Evolutionary conservation across 92 coral and sea anemone species (phyloP).

Genomic region (Paramuricea clavata): DNA sequence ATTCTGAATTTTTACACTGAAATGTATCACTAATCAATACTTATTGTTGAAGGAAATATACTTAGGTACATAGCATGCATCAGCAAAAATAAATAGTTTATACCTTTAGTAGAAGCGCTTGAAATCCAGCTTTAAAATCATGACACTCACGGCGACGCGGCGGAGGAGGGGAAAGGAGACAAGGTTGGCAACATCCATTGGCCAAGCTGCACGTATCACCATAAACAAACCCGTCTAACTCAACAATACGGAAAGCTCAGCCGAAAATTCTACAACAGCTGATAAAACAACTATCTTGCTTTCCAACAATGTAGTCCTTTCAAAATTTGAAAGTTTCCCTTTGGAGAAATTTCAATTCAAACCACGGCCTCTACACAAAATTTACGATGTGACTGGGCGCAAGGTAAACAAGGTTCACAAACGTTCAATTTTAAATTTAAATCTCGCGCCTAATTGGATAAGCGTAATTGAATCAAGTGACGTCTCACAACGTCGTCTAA

Average conservation of each 20-base stretch:
- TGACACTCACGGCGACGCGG: neutral
- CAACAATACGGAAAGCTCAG: neutral
- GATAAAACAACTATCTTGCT: neutral
- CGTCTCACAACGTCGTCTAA: neutral
- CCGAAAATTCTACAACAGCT: neutral
- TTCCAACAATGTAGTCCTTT: neutral
- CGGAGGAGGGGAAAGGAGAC: neutral
- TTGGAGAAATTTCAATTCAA: neutral
- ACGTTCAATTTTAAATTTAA: neutral
- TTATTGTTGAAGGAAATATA: too few relatives aligned
- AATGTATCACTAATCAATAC: too few relatives aligned
- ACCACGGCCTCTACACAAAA: neutral
- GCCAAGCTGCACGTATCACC: neutral
- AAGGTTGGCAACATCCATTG: slow-evolving; percentile 3
- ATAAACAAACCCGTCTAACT: neutral
- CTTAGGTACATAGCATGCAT: too few relatives aligned
- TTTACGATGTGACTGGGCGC: neutral
- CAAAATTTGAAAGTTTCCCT: neutral
- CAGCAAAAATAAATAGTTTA: too few relatives aligned
- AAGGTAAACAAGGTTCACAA: slow-evolving; percentile 7
- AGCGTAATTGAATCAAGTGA: neutral
- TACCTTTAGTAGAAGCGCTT: too few relatives aligned
- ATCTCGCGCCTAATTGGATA: neutral
- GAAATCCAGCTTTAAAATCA: too few relatives aligned
- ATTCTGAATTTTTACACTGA: too few relatives aligned